Conservation (phyloP, 2,113 vertebrate species). For the Heterocephalus glaber region DNA sequence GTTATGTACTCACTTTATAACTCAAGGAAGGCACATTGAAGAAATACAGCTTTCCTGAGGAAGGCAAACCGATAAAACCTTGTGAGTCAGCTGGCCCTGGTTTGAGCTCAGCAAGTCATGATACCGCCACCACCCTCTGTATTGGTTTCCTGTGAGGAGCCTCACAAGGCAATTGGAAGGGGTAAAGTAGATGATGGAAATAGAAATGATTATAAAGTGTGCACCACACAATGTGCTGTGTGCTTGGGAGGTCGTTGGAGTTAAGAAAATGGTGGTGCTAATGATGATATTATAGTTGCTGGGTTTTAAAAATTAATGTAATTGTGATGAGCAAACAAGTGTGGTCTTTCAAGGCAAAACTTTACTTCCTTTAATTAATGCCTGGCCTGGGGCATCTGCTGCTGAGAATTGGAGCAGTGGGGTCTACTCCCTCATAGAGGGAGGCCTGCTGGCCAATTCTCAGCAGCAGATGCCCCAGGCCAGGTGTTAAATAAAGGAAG, state of each 20-base stretch:
- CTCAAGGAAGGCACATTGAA: not conserved
- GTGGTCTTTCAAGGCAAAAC: not conserved
- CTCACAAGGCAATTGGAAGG: not conserved
- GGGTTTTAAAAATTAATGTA: not conserved
- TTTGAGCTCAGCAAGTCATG: not conserved
- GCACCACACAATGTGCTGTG: rapidly evolving
- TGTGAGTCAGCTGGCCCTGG: not conserved
- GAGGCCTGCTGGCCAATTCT: not conserved
- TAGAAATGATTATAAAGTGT: not conserved
- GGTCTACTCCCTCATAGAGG: not conserved
- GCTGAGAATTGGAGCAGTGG: not conserved
- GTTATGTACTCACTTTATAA: not conserved
- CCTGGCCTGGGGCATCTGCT: not conserved
- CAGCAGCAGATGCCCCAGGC: not conserved
- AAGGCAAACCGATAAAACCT: not conserved
- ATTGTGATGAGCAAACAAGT: not conserved
- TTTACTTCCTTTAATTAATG: not conserved
- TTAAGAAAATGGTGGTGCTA: not conserved
- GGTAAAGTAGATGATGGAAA: not conserved
- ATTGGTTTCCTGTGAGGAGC: not conserved
- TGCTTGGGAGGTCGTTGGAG: rapidly evolving
- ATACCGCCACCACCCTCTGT: not conserved
- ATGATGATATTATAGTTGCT: not conserved
- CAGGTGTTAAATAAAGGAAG: not conserved
- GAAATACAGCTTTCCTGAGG: conserved; percentile 5